Evolutionary conservation across 2,888 invertebrate species (phyloP).

Genomic region (Athripsodes cinereus): DNA sequence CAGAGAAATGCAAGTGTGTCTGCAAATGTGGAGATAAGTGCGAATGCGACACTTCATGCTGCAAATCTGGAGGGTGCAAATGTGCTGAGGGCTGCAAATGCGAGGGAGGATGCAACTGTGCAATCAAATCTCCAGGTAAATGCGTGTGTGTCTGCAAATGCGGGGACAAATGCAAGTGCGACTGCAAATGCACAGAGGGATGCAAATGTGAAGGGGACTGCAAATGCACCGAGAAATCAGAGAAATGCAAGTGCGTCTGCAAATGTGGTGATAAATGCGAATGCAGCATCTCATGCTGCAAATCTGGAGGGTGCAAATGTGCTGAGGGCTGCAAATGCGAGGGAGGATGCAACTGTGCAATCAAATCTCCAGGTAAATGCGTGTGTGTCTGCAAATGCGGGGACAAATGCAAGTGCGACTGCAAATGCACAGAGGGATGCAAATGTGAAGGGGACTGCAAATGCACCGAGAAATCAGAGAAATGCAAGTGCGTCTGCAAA

Average conservation of each 20-base stretch:
- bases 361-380: slow-evolving; percentile 14
- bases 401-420: slow-evolving; percentile 15
- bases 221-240: slow-evolving; percentile 10
- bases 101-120: slow-evolving; percentile 18
- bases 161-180: slow-evolving; percentile 18
- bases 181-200: slow-evolving; percentile 10
- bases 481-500: slow-evolving; percentile 17
- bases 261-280: slow-evolving; percentile 23
- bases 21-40: slow-evolving; percentile 22
- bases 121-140: slow-evolving; percentile 10
- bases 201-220: slow-evolving; percentile 19
- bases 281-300: slow-evolving; percentile 10
- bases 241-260: slow-evolving; percentile 15
- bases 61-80: slow-evolving; percentile 11
- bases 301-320: slow-evolving; percentile 16
- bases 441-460: slow-evolving; percentile 20
- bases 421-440: slow-evolving; percentile 18
- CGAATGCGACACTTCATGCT: slow-evolving; percentile 19
- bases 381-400: slow-evolving; percentile 19
- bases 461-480: slow-evolving; percentile 5
- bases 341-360: slow-evolving; percentile 19
- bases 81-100: slow-evolving; percentile 23
- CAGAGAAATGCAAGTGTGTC: slow-evolving; percentile 15
- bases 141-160: slow-evolving; percentile 23
- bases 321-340: slow-evolving; percentile 22